These are phyloP conservation scores for Diglossa cyanea DNA, from an alignment of 2,797 vertebrate species.

Conservation along the genomic window DNA sequence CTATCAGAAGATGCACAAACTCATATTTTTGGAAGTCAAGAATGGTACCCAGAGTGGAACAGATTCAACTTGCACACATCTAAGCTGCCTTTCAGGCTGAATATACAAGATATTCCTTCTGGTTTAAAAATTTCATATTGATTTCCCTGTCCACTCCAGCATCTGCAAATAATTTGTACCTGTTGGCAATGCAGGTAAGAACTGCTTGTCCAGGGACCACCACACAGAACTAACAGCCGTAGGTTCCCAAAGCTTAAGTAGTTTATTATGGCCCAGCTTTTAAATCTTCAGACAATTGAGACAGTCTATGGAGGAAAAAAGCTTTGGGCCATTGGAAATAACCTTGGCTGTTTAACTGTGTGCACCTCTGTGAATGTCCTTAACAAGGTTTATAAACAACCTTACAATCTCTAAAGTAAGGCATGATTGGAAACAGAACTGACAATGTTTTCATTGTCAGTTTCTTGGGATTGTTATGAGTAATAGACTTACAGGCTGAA, in stretches of 20 bases:
- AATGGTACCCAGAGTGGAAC: neutral
- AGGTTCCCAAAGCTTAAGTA: neutral
- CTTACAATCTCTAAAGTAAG: neutral
- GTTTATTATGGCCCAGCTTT: neutral
- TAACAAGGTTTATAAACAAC: neutral
- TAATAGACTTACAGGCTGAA: neutral
- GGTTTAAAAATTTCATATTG: neutral
- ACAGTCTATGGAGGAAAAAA: neutral
- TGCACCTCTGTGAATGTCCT: neutral
- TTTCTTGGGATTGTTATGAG: neutral
- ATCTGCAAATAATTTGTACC: neutral
- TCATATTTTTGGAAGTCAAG: neutral
- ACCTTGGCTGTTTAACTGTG: neutral
- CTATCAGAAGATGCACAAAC: neutral
- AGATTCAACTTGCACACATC: neutral
- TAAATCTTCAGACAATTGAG: neutral
- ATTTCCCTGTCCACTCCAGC: neutral
- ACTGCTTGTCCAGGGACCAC: neutral
- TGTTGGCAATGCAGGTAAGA: neutral
- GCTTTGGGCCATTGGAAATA: neutral
- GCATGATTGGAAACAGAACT: neutral
- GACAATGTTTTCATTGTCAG: neutral
- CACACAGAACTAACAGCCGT: neutral
- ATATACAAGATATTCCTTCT: neutral
- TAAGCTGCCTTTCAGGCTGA: neutral